Percentiles rank a stretch among this genome's conserved stretches.
These are phyloP conservation scores for Pteromalus puparum DNA, from an alignment of 1,140 invertebrate genomes.

Conservation along the genomic window DNA sequence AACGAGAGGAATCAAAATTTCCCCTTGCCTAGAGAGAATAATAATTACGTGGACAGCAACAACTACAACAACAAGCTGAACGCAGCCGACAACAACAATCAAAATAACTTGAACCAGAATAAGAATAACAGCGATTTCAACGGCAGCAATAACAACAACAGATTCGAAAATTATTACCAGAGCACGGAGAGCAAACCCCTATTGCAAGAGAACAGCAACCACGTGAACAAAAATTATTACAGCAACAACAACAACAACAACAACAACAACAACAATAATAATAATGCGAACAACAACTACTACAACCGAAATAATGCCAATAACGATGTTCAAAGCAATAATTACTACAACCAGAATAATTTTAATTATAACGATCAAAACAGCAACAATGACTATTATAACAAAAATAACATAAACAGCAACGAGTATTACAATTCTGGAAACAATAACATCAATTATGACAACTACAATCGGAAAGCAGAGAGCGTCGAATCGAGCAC, in stretches of 20 bases:
- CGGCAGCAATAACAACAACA: neutral
- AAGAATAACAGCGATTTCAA: neutral
- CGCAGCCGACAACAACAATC: neutral
- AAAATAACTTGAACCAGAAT: neutral
- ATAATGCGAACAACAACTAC: constrained; percentile 1
- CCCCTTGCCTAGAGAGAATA: constrained; percentile 21
- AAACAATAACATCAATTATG: neutral
- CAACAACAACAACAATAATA: neutral
- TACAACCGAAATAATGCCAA: neutral
- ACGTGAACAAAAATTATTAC: neutral
- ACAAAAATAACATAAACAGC: constrained; percentile 15
- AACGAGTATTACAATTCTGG: neutral
- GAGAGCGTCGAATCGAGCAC: neutral
- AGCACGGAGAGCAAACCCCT: neutral
- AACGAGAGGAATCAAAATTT: neutral
- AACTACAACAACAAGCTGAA: neutral
- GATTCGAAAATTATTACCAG: neutral
- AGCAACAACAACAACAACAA: neutral
- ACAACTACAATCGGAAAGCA: neutral
- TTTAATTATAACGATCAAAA: constrained; percentile 1
- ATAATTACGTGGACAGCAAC: constrained; percentile 5
- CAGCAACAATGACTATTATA: constrained; percentile 3
- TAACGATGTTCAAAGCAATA: neutral
- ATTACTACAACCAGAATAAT: neutral
- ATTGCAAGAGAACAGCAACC: neutral